phyloP scores from a whole-genome alignment of 2,888 invertebrate genomes.

The Reticulitermes lucifugus region DNA sequence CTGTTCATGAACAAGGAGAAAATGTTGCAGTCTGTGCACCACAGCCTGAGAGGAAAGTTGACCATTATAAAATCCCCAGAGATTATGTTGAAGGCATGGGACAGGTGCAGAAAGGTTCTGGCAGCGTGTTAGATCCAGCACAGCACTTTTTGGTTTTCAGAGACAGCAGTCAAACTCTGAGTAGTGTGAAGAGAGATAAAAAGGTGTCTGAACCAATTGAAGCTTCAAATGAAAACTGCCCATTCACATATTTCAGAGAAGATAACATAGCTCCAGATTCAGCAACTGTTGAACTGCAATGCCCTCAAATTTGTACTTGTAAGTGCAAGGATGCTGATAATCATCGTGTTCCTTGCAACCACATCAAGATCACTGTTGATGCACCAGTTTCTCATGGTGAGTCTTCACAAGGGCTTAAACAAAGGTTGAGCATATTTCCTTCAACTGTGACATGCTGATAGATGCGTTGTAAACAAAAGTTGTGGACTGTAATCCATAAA shows the following conservation, averaged over 20 bases:
- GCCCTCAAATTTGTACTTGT: too few species aligned
- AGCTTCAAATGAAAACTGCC: not conserved
- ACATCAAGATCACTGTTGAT: too few species aligned
- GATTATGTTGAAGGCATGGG: not conserved
- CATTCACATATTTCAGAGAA: not conserved
- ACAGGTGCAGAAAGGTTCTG: not conserved
- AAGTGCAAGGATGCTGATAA: too few species aligned
- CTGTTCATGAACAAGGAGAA: not conserved
- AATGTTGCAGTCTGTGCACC: not conserved
- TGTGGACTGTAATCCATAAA: too few species aligned
- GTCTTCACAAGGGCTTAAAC: too few species aligned
- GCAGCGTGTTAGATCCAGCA: not conserved
- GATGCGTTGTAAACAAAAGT: too few species aligned
- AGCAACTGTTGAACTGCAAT: too few species aligned
- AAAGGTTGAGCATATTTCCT: too few species aligned
- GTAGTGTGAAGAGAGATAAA: too few species aligned
- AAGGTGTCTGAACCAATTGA: not conserved
- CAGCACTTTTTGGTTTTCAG: not conserved
- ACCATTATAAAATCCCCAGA: not conserved
- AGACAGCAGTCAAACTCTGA: not conserved
- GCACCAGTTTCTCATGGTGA: too few species aligned
- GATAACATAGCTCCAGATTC: not conserved
- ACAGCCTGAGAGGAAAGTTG: not conserved
- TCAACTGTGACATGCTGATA: too few species aligned
- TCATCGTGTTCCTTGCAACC: too few species aligned